Evolutionary conservation across 1,140 invertebrate species (phyloP).

Genomic region (Marisa cornuarietis): DNA sequence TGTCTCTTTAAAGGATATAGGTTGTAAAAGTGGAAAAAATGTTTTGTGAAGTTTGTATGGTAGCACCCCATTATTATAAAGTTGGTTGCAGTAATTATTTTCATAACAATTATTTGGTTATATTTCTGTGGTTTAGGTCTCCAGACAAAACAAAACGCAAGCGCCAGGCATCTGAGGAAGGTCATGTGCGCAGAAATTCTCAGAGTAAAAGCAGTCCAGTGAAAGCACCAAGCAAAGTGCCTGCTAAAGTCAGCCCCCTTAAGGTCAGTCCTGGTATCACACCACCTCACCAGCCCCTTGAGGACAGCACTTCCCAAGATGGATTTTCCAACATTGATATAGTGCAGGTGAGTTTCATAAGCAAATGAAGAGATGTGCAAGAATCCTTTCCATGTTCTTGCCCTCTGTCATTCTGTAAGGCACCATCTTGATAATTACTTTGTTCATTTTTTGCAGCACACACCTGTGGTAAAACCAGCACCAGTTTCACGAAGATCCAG

Average conservation of each 20-base stretch:
- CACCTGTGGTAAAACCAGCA: constrained; percentile 7
- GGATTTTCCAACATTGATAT: too few relatives aligned
- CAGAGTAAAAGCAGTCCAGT: constrained; percentile 22
- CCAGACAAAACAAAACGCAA: constrained; percentile 20
- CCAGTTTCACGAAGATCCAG: constrained; percentile 3
- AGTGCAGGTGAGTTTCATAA: too few relatives aligned
- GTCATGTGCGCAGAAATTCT: constrained; percentile 15
- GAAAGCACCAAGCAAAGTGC: background rate
- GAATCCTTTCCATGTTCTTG: too few relatives aligned
- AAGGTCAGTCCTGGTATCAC: too few relatives aligned
- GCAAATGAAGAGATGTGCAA: too few relatives aligned
- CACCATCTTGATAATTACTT: too few relatives aligned
- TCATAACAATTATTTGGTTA: background rate
- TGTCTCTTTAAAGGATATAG: background rate
- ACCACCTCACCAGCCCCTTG: too few relatives aligned
- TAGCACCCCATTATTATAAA: background rate
- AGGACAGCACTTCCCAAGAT: too few relatives aligned
- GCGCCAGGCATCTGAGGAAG: constrained; percentile 18
- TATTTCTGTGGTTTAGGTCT: background rate
- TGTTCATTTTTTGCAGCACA: too few relatives aligned
- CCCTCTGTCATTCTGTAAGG: too few relatives aligned
- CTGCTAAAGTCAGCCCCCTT: too few relatives aligned
- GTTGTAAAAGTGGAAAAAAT: too few relatives aligned
- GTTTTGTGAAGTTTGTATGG: background rate
- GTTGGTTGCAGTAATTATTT: background rate